Evolutionary conservation across 2,888 invertebrate species (phyloP), one percentile per base, ranked within the genome.

Genomic region (Hylaea fasciaria): DNA sequence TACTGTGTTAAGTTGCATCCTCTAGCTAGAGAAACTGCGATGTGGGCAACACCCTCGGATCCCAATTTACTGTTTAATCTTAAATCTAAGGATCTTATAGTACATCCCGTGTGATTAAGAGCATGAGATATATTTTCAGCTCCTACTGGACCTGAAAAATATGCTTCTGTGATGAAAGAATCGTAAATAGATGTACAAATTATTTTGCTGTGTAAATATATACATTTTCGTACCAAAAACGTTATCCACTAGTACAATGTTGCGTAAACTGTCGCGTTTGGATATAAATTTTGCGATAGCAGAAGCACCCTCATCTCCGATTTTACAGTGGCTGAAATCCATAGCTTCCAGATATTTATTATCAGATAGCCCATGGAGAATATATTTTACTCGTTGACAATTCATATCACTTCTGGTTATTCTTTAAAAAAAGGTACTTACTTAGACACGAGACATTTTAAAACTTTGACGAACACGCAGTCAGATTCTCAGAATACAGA

Each of bases 271-370:
- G 39, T 89, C 90, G 68, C 93, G 92, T 60, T 87, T 85, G 12
- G 84, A 80, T 57, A 93, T 86, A 68, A 93, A 87, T 78, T 94
- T 94, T 1, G 94, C 94, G 8, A 95, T 82, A n/a, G 94, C 93
- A 13, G 93, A 80, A 3, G 93, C 93, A 0, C 95, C 95, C 13
- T 90, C 86, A 72, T 95, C 93, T 0, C 86, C 91, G 62, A 95
- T 92, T 75, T 93, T 92, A 76, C 95, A 95, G 71, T 95, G 94
- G 50, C 95, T 94, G 52, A 95, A 92, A 79, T 95, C 94, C 46
- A 95, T 70, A 46, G 93, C 93, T 57, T 92, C 87, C 48, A 95
- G 69, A 68, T 88, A 76, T 64, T 80, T 72, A 65, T 79, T 85
- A 44, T 90, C 87, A 37, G 80, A 78, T 57, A 93, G 62, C 28